Conservation (phyloP, 2,888 invertebrate species). For the Drosophila tanythrix region DNA sequence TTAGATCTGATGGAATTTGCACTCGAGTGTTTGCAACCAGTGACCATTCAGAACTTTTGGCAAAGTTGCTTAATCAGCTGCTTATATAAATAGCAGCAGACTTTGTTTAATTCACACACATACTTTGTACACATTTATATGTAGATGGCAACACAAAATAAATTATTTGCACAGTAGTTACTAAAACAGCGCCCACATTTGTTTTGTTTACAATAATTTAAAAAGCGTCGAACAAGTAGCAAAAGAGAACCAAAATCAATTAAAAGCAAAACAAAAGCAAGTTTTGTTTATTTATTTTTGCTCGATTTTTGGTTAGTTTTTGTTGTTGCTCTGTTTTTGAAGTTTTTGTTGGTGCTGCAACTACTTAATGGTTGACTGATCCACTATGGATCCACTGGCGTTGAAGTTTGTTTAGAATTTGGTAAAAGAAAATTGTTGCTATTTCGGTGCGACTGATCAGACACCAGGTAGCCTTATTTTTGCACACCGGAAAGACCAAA, state of each 20-base stretch:
- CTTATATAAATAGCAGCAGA: slow-evolving; percentile 34
- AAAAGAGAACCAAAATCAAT: slow-evolving; percentile 22
- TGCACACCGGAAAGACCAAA: not conserved
- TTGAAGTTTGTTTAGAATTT: slow-evolving; percentile 37
- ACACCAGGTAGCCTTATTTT: not conserved
- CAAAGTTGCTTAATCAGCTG: slow-evolving; percentile 49
- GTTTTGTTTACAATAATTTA: slow-evolving; percentile 75
- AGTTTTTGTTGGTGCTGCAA: slow-evolving; percentile 16
- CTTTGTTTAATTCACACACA: slow-evolving; percentile 8
- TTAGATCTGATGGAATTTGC: slow-evolving; percentile 10
- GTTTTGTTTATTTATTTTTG: slow-evolving; percentile 45
- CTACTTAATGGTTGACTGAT: slow-evolving; percentile 36
- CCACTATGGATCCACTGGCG: slow-evolving; percentile 2
- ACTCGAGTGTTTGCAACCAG: slow-evolving; percentile 27
- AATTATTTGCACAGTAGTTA: slow-evolving; percentile 70
- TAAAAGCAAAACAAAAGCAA: slow-evolving; percentile 38
- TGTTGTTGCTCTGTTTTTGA: slow-evolving; percentile 6
- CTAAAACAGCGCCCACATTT: slow-evolving; percentile 64
- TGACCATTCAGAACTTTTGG: slow-evolving; percentile 27
- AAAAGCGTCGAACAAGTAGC: slow-evolving; percentile 57
- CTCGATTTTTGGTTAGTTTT: not conserved
- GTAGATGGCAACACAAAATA: slow-evolving; percentile 26
- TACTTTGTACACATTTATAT: not conserved
- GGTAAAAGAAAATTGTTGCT: slow-evolving; percentile 6
- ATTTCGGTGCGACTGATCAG: slow-evolving; percentile 14